Evolutionary conservation across 1,140 invertebrate species (phyloP).

Genomic region (Drosophila asahinai): DNA sequence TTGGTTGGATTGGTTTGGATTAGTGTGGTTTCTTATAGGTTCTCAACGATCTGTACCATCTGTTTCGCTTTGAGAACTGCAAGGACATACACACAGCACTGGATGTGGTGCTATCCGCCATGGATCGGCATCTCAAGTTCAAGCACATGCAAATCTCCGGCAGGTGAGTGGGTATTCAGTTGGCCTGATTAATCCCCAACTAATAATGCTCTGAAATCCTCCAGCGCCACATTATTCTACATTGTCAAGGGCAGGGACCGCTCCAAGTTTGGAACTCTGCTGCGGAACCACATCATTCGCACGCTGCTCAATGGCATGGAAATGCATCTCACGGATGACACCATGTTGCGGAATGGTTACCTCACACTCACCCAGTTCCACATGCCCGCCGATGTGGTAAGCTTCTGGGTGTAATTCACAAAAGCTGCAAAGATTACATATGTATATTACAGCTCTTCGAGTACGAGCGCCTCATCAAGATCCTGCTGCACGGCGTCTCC

Average conservation of each 20-base stretch:
- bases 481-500: slow-evolving; percentile 93
- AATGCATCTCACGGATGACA: slow-evolving; percentile 92
- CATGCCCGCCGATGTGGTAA: slow-evolving; percentile 97
- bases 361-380: slow-evolving; percentile 97
- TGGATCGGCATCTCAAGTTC: slow-evolving; percentile 93
- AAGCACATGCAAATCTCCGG: slow-evolving; percentile 97
- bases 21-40: slow-evolving; percentile 86
- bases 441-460: slow-evolving; percentile 91
- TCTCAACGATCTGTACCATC: slow-evolving; percentile 96
- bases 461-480: slow-evolving; percentile 94
- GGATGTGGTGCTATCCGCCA: slow-evolving; percentile 92
- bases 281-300: slow-evolving; percentile 92
- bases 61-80: slow-evolving; percentile 93
- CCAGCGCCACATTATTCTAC: slow-evolving; percentile 96
- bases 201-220: slow-evolving; percentile 33
- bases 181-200: too few species aligned
- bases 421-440: neutral
- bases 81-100: slow-evolving; percentile 90
- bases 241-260: slow-evolving; percentile 95
- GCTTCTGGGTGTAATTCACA: slow-evolving; percentile 47
- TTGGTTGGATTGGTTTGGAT: too few species aligned
- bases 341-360: slow-evolving; percentile 98
- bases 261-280: slow-evolving; percentile 87
- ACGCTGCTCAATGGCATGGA: slow-evolving; percentile 95
- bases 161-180: slow-evolving; percentile 87